Evolutionary conservation across 1,140 invertebrate species (phyloP).

Genomic region (Phthorimaea operculella): DNA sequence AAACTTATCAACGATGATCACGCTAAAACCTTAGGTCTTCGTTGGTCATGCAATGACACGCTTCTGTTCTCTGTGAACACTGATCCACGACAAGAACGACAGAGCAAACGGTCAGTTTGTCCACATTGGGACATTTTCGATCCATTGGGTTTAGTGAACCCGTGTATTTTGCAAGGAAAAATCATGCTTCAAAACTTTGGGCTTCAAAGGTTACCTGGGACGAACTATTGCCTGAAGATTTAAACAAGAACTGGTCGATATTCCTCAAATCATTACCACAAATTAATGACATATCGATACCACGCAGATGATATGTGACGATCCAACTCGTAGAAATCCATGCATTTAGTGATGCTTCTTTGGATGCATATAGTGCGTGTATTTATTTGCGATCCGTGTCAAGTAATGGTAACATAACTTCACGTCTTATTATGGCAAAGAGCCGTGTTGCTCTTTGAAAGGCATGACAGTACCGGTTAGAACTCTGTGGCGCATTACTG

Average conservation of each 20-base stretch:
- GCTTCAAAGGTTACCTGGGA: conserved; percentile 8
- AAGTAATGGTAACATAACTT: not conserved
- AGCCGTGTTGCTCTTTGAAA: not conserved
- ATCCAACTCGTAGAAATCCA: conserved; percentile 6
- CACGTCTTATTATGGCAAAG: conserved; percentile 1
- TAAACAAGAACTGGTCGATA: not conserved
- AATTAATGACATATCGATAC: conserved; percentile 8
- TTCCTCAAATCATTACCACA: conserved; percentile 3
- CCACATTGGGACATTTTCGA: conserved; percentile 10
- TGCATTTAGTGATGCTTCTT: conserved; percentile 9
- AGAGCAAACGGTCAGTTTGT: conserved; percentile 5
- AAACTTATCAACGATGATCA: conserved; percentile 1
- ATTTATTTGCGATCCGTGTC: conserved; percentile 1
- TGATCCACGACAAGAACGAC: not conserved
- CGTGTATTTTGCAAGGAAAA: conserved; percentile 8
- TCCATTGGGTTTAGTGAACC: conserved; percentile 10
- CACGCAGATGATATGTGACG: not conserved
- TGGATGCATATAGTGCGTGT: conserved; percentile 4
- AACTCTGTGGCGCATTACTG: conserved; percentile 9
- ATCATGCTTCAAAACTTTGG: conserved; percentile 10
- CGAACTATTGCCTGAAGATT: conserved; percentile 1
- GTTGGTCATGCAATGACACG: not conserved
- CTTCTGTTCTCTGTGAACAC: not conserved
- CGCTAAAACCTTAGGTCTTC: conserved; percentile 4
- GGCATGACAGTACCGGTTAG: conserved; percentile 7